Evolutionary conservation across 2,113 vertebrate species (phyloP), one percentile per base, ranked within the genome.

Genomic region (Mellivora capensis): DNA sequence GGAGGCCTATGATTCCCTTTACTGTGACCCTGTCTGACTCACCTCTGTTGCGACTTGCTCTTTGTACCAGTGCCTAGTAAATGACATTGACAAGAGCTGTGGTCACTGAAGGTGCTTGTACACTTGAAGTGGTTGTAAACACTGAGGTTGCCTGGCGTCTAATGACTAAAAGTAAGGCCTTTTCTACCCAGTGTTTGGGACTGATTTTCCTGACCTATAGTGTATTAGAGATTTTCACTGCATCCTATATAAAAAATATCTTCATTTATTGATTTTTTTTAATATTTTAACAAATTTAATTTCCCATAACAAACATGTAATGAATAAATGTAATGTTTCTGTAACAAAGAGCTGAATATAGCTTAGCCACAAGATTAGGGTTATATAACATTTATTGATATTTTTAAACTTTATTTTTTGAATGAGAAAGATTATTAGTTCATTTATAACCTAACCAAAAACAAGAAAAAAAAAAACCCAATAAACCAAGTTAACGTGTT

Each of bases 291-390:
- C 29, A 82, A 94, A 84, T 94, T 57, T 84, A 72, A 72, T 85
- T 94, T 91, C n/a, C 49, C 64, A 2, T 71, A 85, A 59, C 14
- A 96, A 90, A 76, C 42, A 83, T 25, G 74, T 54, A 83, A 80
- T 89, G 52, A 64, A 37, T 93, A 93, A 82, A 87, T 80, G 91
- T 95, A 74, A 89, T 96, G 39, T 95, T 95, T 64, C 90, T 42
- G 52, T 95, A 85, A 52, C 39, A 88, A 62, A 88, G 67, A 95
- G 88, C 21, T 76, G 42, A 80, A 74, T 84, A 44, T 44, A 74
- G 44, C 39, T 85, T 52, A 96, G 79, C 54, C 7, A 89, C 29
- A 52, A 79, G 82, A 77, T 71, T 82, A 85, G 74, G 59, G 42
- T 80, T 90, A 49, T 49, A 11, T 91, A 87, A 95, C n/a, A n/a